Conservation (phyloP, 64 coral and sea anemone species). For the Actinia tenebrosa region DNA sequence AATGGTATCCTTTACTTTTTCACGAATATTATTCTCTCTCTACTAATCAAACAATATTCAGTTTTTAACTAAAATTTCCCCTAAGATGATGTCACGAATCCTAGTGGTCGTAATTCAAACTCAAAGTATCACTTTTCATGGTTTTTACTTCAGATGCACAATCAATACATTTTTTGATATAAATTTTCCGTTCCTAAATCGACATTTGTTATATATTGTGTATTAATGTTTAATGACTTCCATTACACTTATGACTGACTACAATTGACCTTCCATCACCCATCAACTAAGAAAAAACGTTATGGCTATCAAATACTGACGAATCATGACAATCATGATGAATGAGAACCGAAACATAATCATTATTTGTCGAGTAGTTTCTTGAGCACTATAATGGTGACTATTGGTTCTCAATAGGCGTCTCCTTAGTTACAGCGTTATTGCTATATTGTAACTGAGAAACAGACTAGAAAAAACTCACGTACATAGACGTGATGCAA, state of each 20-base stretch:
- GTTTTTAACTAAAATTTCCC: too few relatives aligned
- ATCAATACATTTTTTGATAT: not conserved
- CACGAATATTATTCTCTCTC: too few relatives aligned
- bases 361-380: not conserved
- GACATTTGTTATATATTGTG: not conserved
- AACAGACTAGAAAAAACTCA: not conserved
- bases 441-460: not conserved
- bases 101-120: too few relatives aligned
- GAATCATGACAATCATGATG: slow-evolving; percentile 5
- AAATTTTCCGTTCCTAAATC: not conserved
- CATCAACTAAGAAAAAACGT: not conserved
- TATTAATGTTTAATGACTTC: slow-evolving; percentile 3
- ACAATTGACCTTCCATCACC: not conserved
- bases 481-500: not conserved
- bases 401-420: not conserved
- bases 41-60: too few relatives aligned
- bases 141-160: not conserved
- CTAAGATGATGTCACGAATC: too few relatives aligned
- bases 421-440: slow-evolving; percentile 7
- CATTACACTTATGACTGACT: not conserved
- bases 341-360: not conserved
- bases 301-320: not conserved
- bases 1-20: too few relatives aligned
- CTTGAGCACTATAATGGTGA: not conserved
- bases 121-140: too few relatives aligned